Percentiles rank a stretch among this genome's conserved stretches.
Evolutionary conservation across 1,140 invertebrate species (phyloP).

Genomic region (Philaenus spumarius): DNA sequence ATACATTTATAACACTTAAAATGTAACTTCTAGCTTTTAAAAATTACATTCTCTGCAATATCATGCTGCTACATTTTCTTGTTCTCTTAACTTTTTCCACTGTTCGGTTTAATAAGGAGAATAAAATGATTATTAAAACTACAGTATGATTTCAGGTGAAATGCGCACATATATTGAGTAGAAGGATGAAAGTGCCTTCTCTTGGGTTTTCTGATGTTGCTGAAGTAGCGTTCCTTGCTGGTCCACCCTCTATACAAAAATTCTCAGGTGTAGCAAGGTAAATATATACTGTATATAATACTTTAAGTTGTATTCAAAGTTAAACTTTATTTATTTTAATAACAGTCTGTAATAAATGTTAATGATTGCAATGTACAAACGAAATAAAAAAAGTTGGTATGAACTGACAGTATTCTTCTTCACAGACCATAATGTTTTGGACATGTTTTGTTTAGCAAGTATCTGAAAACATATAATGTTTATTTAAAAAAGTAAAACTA

Average conservation of each 20-base stretch:
- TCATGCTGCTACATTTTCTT: neutral
- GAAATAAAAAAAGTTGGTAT: too few relatives aligned
- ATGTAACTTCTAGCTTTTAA: neutral
- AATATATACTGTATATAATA: constrained; percentile 18
- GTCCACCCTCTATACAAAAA: constrained; percentile 53
- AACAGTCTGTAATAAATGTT: neutral
- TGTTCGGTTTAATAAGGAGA: neutral
- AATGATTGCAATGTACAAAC: too few relatives aligned
- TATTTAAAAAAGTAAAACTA: too few relatives aligned
- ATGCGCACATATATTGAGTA: constrained; percentile 62
- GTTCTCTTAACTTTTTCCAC: neutral
- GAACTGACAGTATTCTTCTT: too few relatives aligned
- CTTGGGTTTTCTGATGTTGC: constrained; percentile 69
- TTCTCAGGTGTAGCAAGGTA: constrained; percentile 60
- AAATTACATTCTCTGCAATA: neutral
- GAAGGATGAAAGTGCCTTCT: constrained; percentile 53
- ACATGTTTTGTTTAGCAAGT: too few relatives aligned
- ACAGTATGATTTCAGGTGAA: constrained; percentile 36
- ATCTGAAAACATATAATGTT: too few relatives aligned
- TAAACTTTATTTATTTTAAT: neutral
- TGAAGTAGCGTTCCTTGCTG: constrained; percentile 61
- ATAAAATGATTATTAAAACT: neutral
- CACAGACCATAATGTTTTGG: too few relatives aligned
- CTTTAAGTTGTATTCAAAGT: neutral
- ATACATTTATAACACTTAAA: neutral